Base-by-base conservation (phyloP, 2,797 vertebrate species). In the Euthynnus affinis region DNA sequence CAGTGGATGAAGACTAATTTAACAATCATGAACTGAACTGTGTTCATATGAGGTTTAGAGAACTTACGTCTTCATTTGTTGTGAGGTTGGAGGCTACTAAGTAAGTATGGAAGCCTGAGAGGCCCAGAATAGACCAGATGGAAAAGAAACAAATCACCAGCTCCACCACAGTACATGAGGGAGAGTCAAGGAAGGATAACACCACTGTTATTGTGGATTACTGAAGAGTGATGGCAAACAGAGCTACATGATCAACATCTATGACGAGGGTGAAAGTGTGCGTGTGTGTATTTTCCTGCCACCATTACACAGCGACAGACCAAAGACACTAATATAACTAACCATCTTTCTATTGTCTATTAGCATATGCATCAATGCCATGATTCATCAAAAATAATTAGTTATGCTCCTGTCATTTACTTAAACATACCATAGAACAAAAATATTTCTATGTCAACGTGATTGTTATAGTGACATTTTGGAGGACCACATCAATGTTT, bases 21-120 rank as follows among this genome's bases (percentile, higher is more conserved):
- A 51, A 53, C 13, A 49, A 44, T 27, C 3, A n/a, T 63, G 5
- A 74, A 37, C 4, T 61, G 1, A 66, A 17, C 4, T 17, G 25
- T 34, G 5, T 55, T 37, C 25, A 46, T n/a, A 6, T 22, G 4
- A 23, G 0, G 0, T 4, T 20, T 7, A 1, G 2, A 27, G 34
- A 91, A 96, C 97, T 98, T 88, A 98, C 98, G 1, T 99, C 98
- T 95, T 99, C 98, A 0, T 99, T 99, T 0, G 98, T 99, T 9
- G 98, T 99, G 94, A 98, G 95, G 93, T 99, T 99, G 86, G 97
- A 98, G 92, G 98, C 97, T 18, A 98, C 96, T 74, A 99, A 95
- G 8, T 99, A 99, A n/a, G 98, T 99, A 93, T 99, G 98, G 94
- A 99, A 99, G 93, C 98, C 98, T 93, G 98, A 99, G 93, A 99